Conservation (phyloP, 1,140 invertebrate species). For the Schmidtea mediterranea region DNA sequence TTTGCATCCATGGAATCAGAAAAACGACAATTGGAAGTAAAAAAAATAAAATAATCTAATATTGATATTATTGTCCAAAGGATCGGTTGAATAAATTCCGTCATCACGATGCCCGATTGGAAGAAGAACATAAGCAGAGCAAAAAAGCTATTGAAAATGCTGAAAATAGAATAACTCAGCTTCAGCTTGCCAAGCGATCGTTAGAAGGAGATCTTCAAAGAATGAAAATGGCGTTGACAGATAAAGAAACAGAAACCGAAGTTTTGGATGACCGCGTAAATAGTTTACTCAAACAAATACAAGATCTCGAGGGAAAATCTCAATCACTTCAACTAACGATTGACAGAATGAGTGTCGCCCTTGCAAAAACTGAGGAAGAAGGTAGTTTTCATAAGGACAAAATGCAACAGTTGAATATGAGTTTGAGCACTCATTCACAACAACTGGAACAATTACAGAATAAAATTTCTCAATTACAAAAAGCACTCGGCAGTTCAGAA, state of each 20-base stretch:
- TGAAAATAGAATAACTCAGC: conserved; percentile 47
- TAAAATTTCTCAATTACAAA: conserved; percentile 35
- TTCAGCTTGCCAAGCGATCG: conserved; percentile 51
- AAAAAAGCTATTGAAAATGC: conserved; percentile 41
- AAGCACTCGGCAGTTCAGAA: conserved; percentile 46
- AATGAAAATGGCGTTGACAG: conserved; percentile 50
- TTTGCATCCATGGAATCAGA: conserved; percentile 42
- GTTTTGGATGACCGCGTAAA: conserved; percentile 54
- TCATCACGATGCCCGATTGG: conserved; percentile 37
- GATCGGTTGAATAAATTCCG: conserved; percentile 14
- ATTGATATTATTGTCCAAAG: neutral
- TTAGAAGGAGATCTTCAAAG: conserved; percentile 58
- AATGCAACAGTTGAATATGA: conserved; percentile 24
- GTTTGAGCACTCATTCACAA: conserved; percentile 20
- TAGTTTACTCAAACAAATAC: conserved; percentile 39
- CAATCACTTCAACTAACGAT: conserved; percentile 51
- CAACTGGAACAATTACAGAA: conserved; percentile 22
- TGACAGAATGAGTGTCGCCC: conserved; percentile 48
- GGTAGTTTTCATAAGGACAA: conserved; percentile 45
- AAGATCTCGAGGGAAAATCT: conserved; percentile 55
- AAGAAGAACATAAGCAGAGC: conserved; percentile 47
- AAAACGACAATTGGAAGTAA: conserved; percentile 34
- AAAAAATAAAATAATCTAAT: neutral
- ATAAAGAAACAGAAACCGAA: conserved; percentile 41
- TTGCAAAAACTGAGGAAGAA: conserved; percentile 46